Evolutionary conservation across 2,113 vertebrate genomes (phyloP).

Genomic region (Vicugna pacos): DNA sequence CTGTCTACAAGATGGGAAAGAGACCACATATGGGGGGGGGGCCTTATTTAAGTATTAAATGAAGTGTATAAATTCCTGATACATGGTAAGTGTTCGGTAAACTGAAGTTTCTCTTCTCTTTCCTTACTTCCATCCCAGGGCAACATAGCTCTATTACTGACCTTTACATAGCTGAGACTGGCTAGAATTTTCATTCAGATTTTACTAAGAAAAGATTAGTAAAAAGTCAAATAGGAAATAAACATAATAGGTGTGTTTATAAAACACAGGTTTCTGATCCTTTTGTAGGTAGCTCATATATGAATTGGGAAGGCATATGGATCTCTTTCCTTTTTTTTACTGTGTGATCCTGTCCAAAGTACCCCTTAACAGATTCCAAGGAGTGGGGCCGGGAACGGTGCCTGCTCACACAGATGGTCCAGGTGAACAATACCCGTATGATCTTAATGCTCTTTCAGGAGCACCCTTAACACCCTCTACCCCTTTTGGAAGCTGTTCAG

Average conservation of each 20-base stretch:
- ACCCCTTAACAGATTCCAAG: not conserved
- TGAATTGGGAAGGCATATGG: not conserved
- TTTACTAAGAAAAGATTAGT: slow-evolving; percentile 51
- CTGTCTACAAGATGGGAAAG: not conserved
- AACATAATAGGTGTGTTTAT: not conserved
- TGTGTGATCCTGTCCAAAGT: not conserved
- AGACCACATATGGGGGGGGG: not conserved
- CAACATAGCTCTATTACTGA: not conserved
- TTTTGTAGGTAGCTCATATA: not conserved
- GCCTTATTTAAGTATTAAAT: not conserved
- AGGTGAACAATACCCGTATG: rapidly evolving
- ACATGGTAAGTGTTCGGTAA: not conserved
- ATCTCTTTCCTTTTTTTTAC: not conserved
- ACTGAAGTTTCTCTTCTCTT: not conserved
- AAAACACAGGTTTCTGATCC: not conserved
- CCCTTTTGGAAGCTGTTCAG: not conserved
- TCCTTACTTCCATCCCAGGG: not conserved
- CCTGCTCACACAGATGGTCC: not conserved
- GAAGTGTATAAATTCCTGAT: slow-evolving; percentile 9
- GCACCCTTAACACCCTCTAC: no score
- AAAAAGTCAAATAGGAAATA: slow-evolving; percentile 19
- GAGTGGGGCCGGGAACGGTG: not conserved
- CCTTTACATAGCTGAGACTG: not conserved
- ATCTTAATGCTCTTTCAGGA: not conserved
- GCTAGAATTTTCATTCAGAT: slow-evolving; percentile 24